Conservation (phyloP, 2,888 invertebrate genomes). For the Sepioteuthis lessoniana region DNA sequence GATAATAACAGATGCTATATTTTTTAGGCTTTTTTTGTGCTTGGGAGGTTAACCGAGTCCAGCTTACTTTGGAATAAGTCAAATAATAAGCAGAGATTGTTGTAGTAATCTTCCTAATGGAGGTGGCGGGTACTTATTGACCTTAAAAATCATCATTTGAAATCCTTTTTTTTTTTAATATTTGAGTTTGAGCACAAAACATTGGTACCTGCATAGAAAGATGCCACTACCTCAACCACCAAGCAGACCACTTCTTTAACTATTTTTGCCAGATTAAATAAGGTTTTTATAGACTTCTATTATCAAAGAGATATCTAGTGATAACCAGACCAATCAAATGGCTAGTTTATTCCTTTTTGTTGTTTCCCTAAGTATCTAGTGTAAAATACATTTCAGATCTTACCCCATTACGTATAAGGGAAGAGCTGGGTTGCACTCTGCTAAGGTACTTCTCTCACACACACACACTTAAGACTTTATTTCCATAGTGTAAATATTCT, state of each 20-base stretch:
- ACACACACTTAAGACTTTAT: too few relatives aligned
- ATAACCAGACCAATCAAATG: background rate
- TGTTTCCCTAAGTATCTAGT: background rate
- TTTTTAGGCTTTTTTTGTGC: background rate
- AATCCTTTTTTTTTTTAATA: background rate
- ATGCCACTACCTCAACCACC: background rate
- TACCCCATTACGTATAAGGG: background rate
- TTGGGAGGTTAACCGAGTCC: background rate
- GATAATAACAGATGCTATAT: background rate
- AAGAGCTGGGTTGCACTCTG: background rate
- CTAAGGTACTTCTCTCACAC: background rate
- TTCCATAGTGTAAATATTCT: too few relatives aligned
- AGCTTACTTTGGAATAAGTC: background rate
- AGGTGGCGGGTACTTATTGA: background rate
- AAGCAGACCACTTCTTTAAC: background rate
- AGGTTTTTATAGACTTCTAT: too few relatives aligned
- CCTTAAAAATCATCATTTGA: background rate
- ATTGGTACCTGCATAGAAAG: background rate
- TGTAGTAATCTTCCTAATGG: background rate
- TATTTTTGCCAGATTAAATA: background rate
- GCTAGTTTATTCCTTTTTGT: background rate
- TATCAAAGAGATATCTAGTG: background rate
- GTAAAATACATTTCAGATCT: background rate
- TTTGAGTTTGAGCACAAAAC: background rate
- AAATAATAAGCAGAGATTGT: background rate